Base-by-base conservation (phyloP, 2,888 invertebrate genomes). In the Hydraecia micacea region DNA sequence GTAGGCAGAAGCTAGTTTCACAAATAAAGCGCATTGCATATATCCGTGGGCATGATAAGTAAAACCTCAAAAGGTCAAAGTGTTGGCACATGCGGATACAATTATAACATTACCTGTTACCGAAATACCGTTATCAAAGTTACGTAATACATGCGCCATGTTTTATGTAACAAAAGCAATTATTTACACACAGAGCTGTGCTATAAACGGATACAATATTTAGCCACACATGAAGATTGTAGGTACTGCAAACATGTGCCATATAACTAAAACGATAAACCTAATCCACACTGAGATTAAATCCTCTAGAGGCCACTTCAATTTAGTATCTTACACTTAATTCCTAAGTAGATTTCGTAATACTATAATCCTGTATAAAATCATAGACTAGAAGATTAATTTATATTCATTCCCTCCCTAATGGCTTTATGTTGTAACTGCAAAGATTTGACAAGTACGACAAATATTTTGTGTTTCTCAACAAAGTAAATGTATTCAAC, bases 401-500 rank as follows among this genome's bases (percentile, higher is more conserved):
- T 77, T 46, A 76, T 68, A 76, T 68, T 75, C 25, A 76, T 67
- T 65, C 42, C n/a, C 7, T 60, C 49, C 28, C 8, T 81, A 79
- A 81, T 86, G 72, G 60, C 42, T 71, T 75, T 79, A 58, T 66
- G 62, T 60, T 74, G 77, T 83, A 73, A 77, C 28, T 32, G 63
- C 52, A 63, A 79, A 83, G 70, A 77, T 80, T 86, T 75, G 75
- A 73, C 75, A 69, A 66, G 73, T 75, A 82, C 65, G 52, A 75
- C 65, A 65, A 76, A 83, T 80, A 86, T 79, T 82, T 80, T 75
- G 66, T 77, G 66, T 77, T 69, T 75, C 52, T 73, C 75, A 71
- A 66, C 49, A 63, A 80, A 81, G 66, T 78, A 81, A 80, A 81
- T 85, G n/a, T 83, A 75, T 79, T 85, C 60, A 39, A 32, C 42